These are phyloP conservation scores for Xiphydria camelus DNA, from an alignment of 2,888 invertebrate species.

Conservation along the genomic window DNA sequence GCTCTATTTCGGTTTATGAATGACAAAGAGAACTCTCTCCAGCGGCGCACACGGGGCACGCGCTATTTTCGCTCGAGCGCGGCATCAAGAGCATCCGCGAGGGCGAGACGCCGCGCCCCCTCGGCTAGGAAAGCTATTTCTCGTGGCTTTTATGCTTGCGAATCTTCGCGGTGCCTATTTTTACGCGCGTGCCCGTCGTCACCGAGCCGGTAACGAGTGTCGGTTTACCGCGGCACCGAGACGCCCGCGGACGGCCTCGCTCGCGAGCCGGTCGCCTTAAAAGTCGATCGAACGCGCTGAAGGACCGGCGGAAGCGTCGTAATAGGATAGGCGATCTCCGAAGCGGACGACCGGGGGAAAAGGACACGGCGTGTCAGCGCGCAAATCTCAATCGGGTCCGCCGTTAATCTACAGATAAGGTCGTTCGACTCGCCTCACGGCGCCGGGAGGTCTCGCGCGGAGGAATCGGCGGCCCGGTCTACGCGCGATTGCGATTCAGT, in stretches of 20 bases:
- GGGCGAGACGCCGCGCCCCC: neutral
- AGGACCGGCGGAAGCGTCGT: too few species aligned
- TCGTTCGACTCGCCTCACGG: neutral
- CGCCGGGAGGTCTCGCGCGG: neutral
- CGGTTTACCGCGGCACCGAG: constrained; percentile 12
- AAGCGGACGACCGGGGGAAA: too few species aligned
- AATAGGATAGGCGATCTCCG: too few species aligned
- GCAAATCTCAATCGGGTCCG: neutral
- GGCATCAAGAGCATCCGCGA: constrained; percentile 12
- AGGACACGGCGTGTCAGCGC: neutral
- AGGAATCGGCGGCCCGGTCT: neutral
- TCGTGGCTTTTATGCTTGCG: constrained; percentile 22
- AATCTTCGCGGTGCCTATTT: constrained; percentile 16
- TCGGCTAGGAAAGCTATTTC: constrained; percentile 17
- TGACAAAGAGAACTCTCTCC: too few species aligned
- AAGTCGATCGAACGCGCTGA: constrained; percentile 1
- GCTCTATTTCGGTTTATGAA: too few species aligned
- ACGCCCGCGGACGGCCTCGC: too few species aligned
- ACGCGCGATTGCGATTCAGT: neutral
- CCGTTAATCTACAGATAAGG: neutral
- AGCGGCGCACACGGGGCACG: neutral
- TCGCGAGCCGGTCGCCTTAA: constrained; percentile 6
- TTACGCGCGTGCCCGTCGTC: constrained; percentile 12
- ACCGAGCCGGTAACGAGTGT: constrained; percentile 16
- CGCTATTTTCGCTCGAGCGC: constrained; percentile 27